phyloP scores from a whole-genome alignment of 2,113 vertebrate genomes.

The Heterochromis multidens region DNA sequence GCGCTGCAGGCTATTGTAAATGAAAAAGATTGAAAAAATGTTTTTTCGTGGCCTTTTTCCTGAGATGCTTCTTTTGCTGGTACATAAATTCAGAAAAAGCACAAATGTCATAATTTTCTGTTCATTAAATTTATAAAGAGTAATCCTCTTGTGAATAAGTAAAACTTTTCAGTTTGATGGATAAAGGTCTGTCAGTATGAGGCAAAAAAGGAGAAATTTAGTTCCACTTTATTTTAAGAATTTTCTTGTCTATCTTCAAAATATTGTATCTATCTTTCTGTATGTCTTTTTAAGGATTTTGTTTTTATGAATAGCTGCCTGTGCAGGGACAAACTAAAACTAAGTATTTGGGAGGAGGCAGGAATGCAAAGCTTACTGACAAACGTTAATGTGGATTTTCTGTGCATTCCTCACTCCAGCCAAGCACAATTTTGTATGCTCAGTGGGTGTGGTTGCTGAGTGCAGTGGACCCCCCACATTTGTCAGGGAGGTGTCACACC shows the following conservation, averaged over 20 bases:
- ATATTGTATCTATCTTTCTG: neutral
- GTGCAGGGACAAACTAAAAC: neutral
- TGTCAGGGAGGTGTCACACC: conserved; percentile 9
- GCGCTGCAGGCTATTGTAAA: neutral
- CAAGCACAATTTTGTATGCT: neutral
- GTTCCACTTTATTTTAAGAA: neutral
- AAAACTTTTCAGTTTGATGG: neutral
- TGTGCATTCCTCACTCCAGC: neutral
- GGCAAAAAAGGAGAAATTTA: neutral
- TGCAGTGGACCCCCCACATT: neutral
- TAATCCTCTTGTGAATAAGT: neutral
- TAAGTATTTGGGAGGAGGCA: neutral
- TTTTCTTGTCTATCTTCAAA: neutral
- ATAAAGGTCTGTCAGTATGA: neutral
- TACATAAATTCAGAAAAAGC: neutral
- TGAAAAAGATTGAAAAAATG: neutral
- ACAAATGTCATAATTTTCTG: neutral
- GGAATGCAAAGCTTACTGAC: neutral
- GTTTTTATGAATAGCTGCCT: neutral
- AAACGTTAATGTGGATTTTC: conserved; percentile 10
- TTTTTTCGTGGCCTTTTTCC: neutral
- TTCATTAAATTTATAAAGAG: neutral
- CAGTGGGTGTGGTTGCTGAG: neutral
- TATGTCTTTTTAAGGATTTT: neutral
- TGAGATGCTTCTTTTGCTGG: neutral